phyloP scores from a whole-genome alignment of 2,888 invertebrate genomes.

The Alviniconcha strummeri region DNA sequence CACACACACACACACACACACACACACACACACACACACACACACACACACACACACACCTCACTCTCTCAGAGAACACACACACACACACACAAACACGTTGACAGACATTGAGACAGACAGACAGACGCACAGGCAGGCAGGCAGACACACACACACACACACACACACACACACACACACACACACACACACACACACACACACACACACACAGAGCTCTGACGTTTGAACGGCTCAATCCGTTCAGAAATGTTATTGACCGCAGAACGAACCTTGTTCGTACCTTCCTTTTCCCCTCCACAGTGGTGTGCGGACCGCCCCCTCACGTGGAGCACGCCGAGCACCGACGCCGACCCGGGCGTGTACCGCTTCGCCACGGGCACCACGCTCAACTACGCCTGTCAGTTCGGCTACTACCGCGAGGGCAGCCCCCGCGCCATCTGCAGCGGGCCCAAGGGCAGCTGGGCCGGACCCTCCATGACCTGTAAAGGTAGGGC shows the following conservation, averaged over 20 bases:
- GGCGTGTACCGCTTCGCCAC: slow-evolving; percentile 92
- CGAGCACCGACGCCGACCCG: slow-evolving; percentile 85
- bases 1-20: not conserved
- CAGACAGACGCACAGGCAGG: not conserved
- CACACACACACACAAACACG: not conserved
- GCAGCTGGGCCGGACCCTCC: slow-evolving; percentile 98
- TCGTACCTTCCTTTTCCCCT: no score
- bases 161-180: not conserved
- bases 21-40: not conserved
- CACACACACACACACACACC: not conserved
- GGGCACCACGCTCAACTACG: slow-evolving; percentile 92
- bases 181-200: not conserved
- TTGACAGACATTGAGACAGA: not conserved
- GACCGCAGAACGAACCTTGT: no score
- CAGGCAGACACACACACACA: not conserved
- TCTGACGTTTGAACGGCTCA: not conserved
- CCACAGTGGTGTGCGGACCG: slow-evolving; percentile 73
- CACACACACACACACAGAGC: not conserved
- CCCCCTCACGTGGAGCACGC: slow-evolving; percentile 75
- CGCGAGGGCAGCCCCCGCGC: slow-evolving; percentile 93
- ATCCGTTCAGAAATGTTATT: no score
- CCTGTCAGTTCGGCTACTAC: slow-evolving; percentile 94
- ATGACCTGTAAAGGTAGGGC: slow-evolving; percentile 93
- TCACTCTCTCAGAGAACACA: no score
- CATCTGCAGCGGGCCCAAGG: slow-evolving; percentile 86